Percentiles rank a stretch among this genome's conserved stretches.
phyloP scores from a whole-genome alignment of 2,113 vertebrate species.

The Hemiscyllium ocellatum region DNA sequence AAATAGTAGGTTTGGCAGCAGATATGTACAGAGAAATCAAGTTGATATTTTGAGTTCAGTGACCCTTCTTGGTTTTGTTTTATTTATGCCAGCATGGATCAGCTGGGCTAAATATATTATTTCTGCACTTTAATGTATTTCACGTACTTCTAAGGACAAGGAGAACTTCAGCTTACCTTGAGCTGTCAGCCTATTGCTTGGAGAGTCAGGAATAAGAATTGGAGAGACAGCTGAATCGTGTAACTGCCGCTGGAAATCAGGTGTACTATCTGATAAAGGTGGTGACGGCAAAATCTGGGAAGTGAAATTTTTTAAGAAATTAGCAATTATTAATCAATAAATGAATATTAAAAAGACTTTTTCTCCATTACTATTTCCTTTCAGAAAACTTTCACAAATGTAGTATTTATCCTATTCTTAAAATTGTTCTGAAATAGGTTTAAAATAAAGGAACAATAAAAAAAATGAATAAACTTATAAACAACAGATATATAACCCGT shows the following conservation, averaged over 20 bases:
- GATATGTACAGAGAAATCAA: too few species aligned
- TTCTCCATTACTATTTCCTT: not conserved
- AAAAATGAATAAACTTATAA: not conserved
- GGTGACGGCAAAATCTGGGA: constrained; percentile 41
- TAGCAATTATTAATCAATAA: not conserved
- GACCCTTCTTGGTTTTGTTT: too few species aligned
- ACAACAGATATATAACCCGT: not conserved
- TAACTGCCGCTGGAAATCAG: constrained; percentile 43
- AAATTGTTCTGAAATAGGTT: not conserved
- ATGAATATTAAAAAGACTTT: not conserved
- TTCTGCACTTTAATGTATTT: not conserved
- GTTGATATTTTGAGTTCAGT: too few species aligned
- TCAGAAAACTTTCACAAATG: not conserved
- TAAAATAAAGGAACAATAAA: not conserved
- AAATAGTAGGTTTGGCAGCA: too few species aligned
- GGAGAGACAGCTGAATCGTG: constrained; percentile 45
- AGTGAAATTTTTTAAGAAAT: not conserved
- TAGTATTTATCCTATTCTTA: not conserved
- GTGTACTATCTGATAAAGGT: constrained; percentile 47
- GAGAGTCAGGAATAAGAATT: constrained; percentile 51
- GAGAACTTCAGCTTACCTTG: constrained; percentile 60
- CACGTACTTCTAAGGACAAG: not conserved
- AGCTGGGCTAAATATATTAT: not conserved
- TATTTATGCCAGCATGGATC: not conserved
- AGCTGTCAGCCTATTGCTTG: constrained; percentile 59